Conservation (phyloP, 2,113 vertebrate genomes). For the Anoura caudifer region DNA sequence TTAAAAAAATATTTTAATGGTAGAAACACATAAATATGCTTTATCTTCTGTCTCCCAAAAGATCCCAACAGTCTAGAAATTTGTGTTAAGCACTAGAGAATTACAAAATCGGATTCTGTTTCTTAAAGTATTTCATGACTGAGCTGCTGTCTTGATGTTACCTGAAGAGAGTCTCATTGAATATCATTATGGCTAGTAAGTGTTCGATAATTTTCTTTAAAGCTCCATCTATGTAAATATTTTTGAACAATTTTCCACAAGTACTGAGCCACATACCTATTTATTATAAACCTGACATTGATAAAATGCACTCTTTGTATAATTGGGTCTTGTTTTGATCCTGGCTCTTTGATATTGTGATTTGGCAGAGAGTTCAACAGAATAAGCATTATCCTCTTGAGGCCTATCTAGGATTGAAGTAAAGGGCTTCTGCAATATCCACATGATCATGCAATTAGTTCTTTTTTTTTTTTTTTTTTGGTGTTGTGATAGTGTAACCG, state of each 20-base stretch:
- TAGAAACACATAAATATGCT: background rate
- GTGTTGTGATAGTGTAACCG: slow-evolving; percentile 23
- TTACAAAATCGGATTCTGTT: background rate
- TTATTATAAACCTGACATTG: slow-evolving; percentile 44
- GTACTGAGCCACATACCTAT: slow-evolving; percentile 35
- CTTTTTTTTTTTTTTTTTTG: background rate
- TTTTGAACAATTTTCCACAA: slow-evolving; percentile 59
- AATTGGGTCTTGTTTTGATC: slow-evolving; percentile 62
- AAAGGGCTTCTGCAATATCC: slow-evolving; percentile 44
- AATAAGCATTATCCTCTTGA: slow-evolving; percentile 66
- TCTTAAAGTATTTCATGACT: slow-evolving; percentile 39
- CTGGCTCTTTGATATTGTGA: slow-evolving; percentile 52
- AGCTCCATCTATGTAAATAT: slow-evolving; percentile 55
- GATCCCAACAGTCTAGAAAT: background rate
- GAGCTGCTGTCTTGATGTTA: slow-evolving; percentile 15
- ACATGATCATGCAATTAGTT: slow-evolving; percentile 53
- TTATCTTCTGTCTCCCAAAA: background rate
- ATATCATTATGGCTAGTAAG: slow-evolving; percentile 34
- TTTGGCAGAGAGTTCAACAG: slow-evolving; percentile 63
- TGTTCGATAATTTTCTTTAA: slow-evolving; percentile 48
- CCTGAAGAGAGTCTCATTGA: slow-evolving; percentile 42
- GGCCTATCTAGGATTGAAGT: slow-evolving; percentile 52
- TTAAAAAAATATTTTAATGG: background rate
- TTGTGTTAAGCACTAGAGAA: background rate
- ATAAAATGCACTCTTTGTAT: slow-evolving; percentile 56